Conservation (phyloP, 2,113 vertebrate genomes). For the Sclerurus mexicanus region DNA sequence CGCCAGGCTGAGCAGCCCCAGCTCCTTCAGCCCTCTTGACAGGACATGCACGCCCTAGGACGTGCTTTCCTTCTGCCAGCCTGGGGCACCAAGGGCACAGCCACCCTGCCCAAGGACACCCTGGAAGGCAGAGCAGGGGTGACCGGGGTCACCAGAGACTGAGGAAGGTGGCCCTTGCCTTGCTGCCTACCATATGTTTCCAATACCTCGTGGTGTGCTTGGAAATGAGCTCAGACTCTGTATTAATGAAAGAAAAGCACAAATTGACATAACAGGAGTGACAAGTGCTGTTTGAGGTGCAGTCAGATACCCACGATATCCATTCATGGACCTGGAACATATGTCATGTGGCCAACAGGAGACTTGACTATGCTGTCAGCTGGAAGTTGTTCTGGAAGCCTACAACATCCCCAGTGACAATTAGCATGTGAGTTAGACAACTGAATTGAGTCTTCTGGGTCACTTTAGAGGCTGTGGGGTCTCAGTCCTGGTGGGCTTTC, state of each 20-base stretch:
- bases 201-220: too few species aligned
- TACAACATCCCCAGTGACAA: not conserved
- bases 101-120: not conserved
- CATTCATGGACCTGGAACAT: not conserved
- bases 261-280: not conserved
- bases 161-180: fast-evolving
- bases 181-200: not conserved
- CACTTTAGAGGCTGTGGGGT: not conserved
- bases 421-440: not conserved
- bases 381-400: not conserved
- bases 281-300: not conserved
- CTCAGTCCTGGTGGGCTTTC: not conserved
- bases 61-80: too few species aligned
- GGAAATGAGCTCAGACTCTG: too few species aligned
- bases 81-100: fast-evolving
- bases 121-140: not conserved
- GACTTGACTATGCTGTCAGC: not conserved
- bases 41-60: not conserved
- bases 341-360: not conserved
- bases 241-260: not conserved
- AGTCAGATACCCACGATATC: not conserved
- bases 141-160: fast-evolving
- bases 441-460: not conserved
- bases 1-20: fast-evolving
- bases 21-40: not conserved